Conservation (phyloP, 2,797 vertebrate species). For the Leptatherina wallacei region DNA sequence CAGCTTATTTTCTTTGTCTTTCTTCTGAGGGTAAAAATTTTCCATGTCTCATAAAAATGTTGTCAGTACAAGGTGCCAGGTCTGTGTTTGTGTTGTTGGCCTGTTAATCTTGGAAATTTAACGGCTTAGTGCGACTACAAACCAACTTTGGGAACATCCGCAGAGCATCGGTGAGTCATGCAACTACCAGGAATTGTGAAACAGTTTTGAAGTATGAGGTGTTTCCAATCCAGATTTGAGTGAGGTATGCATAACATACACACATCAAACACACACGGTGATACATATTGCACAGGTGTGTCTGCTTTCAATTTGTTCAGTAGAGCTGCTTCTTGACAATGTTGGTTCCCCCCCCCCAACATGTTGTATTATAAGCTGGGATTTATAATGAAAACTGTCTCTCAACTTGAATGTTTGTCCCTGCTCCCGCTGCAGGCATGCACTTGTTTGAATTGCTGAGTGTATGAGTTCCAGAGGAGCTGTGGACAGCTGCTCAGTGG, state of each 20-base stretch:
- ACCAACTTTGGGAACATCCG: conserved; percentile 56
- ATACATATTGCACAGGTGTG: conserved; percentile 54
- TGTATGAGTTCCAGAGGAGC: conserved; percentile 60
- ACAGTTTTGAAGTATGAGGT: conserved; percentile 57
- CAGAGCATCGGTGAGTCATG: conserved; percentile 62
- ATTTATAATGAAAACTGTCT: conserved; percentile 57
- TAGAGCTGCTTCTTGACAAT: conserved; percentile 30
- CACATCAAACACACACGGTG: conserved; percentile 25
- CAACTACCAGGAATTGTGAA: conserved; percentile 68
- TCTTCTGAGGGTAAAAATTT: not conserved
- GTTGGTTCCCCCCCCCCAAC: conserved; percentile 2
- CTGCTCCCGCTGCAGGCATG: conserved; percentile 47
- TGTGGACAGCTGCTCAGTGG: conserved; percentile 75
- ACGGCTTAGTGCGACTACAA: conserved; percentile 49
- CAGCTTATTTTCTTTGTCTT: not conserved
- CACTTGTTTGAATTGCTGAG: conserved; percentile 63
- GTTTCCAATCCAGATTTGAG: conserved; percentile 44
- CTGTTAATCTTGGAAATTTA: conserved; percentile 53
- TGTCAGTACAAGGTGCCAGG: conserved; percentile 24
- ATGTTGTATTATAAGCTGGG: conserved; percentile 35
- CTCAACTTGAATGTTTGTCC: conserved; percentile 46
- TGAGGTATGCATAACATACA: conserved; percentile 60
- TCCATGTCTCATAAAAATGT: conserved; percentile 25
- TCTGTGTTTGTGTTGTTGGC: conserved; percentile 56
- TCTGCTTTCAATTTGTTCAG: conserved; percentile 44